Base-by-base conservation (phyloP, 2,888 invertebrate genomes). In the Epinotia nisella region DNA sequence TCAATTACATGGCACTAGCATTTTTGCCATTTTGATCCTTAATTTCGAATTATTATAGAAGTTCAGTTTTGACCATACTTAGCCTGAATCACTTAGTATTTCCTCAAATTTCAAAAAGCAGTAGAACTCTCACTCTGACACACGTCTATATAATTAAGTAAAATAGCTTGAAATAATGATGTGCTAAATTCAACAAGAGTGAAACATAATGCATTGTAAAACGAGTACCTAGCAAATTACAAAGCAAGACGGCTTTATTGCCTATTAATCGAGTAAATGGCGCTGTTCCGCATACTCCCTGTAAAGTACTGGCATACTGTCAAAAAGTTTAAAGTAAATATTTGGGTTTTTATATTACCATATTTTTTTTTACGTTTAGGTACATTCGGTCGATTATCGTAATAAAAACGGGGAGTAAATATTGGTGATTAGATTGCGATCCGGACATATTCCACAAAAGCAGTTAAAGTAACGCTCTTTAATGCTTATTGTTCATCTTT, bases 241-340 rank as follows among this genome's bases (percentile, higher is more conserved):
- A n/a, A 13, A n/a, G 11, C 49, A 64, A 64, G 58, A 64, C 70
- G 45, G 64, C 35, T 64, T 70, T 64, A 70, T 64, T 58, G 70
- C 58, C 64, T 70, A 56, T 70, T 51, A 51, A 51, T 70, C 58
- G 45, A 70, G 45, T 64, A 64, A 64, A 70, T 64, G 55, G 49
- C 58, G 70, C 62, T 58, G 56, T 58, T 21, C 56, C 64, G 56
- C 58, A 49, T 58, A 51, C 39, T 58, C 64, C 19, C 15, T 49
- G 64, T 70, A 58, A 70, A 65, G 58, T 70, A 70, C 19, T 70
- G 51, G 64, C 49, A 39, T 21, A n/a, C 45, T 71, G 49, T 65
- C 58, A 71, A 65, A 53, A 64, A n/a, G n/a, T n/a, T n/a, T n/a
- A n/a, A n/a, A n/a, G n/a, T n/a, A n/a, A n/a, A n/a, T n/a, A 15